Conservation (phyloP, 1,140 invertebrate genomes). For the Heliconius melpomene region DNA sequence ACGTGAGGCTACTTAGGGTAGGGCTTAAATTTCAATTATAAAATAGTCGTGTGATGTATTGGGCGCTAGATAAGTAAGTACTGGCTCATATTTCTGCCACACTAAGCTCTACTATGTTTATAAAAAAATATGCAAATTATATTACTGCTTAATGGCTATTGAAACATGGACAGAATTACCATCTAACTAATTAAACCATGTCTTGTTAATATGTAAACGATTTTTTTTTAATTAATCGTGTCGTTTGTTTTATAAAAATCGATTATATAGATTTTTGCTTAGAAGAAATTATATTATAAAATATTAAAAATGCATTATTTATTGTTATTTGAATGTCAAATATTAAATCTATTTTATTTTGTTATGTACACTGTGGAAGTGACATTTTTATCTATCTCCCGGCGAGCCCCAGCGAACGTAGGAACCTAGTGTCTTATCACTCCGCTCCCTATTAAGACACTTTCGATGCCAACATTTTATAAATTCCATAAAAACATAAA, state of each 20-base stretch:
- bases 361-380: too few species aligned
- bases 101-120: not conserved
- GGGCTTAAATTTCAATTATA: not conserved
- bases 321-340: not conserved
- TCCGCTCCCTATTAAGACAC: too few species aligned
- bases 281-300: not conserved
- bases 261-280: not conserved
- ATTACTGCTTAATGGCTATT: slow-evolving; percentile 1
- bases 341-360: too few species aligned
- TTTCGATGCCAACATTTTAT: too few species aligned
- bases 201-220: slow-evolving; percentile 12
- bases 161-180: not conserved
- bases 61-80: not conserved
- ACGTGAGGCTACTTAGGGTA: too few species aligned
- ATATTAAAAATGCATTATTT: not conserved
- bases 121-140: slow-evolving; percentile 7
- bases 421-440: too few species aligned
- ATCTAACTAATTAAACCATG: slow-evolving; percentile 7
- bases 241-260: not conserved
- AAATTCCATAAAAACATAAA: too few species aligned
- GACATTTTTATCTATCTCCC: not conserved
- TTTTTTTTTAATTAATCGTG: not conserved
- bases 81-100: not conserved
- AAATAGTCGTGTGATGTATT: not conserved
- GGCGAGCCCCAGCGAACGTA: too few species aligned